A percentile compares a stretch with the other conserved stretches of the same genome.
phyloP scores from a whole-genome alignment of 2,888 invertebrate genomes.

The Gastracanthus pulcherrimus region DNA sequence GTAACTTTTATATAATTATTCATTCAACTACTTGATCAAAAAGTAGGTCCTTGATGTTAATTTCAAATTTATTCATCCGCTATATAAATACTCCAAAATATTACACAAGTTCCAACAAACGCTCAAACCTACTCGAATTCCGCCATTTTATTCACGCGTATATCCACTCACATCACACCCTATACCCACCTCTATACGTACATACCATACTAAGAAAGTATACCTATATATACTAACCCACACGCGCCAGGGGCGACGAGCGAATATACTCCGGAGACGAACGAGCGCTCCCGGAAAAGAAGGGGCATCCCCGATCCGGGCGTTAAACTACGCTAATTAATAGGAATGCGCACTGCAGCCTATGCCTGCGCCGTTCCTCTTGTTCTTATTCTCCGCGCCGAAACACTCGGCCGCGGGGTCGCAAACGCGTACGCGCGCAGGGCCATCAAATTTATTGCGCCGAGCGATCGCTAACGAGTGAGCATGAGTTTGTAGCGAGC shows the following conservation, averaged over 20 bases:
- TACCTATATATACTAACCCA: too few relatives aligned
- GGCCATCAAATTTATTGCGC: conserved; percentile 67
- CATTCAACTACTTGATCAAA: too few relatives aligned
- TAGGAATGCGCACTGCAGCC: conserved; percentile 61
- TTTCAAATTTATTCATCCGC: too few relatives aligned
- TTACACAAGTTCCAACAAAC: neutral
- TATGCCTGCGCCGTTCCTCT: neutral
- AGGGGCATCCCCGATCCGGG: conserved; percentile 11
- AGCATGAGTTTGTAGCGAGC: neutral
- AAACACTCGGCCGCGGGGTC: conserved; percentile 25
- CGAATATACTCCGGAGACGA: neutral
- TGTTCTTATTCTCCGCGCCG: neutral
- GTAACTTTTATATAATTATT: too few relatives aligned
- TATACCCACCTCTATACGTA: too few relatives aligned
- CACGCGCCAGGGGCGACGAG: neutral
- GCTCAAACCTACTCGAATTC: neutral
- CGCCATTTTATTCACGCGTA: too few relatives aligned
- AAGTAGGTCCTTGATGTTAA: too few relatives aligned
- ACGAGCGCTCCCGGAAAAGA: neutral
- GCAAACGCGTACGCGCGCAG: neutral
- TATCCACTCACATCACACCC: too few relatives aligned
- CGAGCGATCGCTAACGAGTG: conserved; percentile 63
- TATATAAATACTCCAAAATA: too few relatives aligned
- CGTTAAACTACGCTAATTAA: conserved; percentile 65
- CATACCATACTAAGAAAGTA: neutral